Percentiles rank a stretch among this genome's conserved stretches.
phyloP scores from a whole-genome alignment of 2,113 vertebrate species.

The Aleadryas rufinucha region DNA sequence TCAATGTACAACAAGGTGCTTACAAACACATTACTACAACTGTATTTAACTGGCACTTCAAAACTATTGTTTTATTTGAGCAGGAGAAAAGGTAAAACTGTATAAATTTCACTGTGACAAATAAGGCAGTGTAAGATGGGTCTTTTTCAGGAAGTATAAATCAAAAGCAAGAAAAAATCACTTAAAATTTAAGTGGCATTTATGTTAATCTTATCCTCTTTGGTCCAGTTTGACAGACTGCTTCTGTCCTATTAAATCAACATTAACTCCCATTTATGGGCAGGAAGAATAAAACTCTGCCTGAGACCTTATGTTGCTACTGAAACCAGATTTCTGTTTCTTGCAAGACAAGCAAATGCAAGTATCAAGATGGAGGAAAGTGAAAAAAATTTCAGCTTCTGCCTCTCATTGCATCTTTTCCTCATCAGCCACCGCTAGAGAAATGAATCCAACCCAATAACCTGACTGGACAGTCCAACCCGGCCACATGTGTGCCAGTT shows the following conservation, averaged over 20 bases:
- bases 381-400: neutral
- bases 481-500: accelerated
- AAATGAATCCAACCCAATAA: neutral
- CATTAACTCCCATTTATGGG: neutral
- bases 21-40: neutral
- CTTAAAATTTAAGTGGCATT: neutral
- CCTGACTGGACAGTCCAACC: neutral
- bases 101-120: neutral
- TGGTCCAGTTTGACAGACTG: neutral
- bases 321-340: neutral
- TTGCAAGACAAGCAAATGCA: neutral
- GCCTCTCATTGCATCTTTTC: neutral
- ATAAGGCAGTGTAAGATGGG: neutral
- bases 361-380: neutral
- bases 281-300: neutral
- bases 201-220: neutral
- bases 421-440: neutral
- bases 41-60: neutral
- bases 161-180: neutral
- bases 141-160: neutral
- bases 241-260: neutral
- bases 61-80: neutral
- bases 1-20: neutral
- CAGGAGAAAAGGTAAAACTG: neutral
- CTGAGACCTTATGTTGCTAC: neutral